A percentile compares a stretch with the other conserved stretches of the same genome.
Evolutionary conservation across 1,140 invertebrate species (phyloP).

Genomic region (Laupala kohalensis): DNA sequence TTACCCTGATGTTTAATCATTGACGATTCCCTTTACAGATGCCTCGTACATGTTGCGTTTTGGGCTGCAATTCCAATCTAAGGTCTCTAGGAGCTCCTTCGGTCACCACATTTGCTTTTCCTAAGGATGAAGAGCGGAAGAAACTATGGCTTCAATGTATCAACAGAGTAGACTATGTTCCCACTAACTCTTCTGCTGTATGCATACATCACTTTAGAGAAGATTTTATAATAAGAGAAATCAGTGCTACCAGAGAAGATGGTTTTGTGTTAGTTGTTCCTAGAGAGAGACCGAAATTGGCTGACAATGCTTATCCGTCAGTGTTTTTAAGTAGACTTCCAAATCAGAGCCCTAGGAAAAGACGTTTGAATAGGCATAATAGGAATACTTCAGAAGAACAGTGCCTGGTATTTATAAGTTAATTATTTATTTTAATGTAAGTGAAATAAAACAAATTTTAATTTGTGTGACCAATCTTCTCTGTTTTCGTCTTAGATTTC

Average conservation of each 20-base stretch:
- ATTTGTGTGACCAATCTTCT: too few species aligned
- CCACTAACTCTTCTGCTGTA: background rate
- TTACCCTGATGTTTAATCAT: too few species aligned
- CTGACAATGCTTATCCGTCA: background rate
- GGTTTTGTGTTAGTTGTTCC: background rate
- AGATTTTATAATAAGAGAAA: background rate
- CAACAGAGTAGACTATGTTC: background rate
- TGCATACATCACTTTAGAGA: background rate
- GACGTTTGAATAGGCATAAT: too few species aligned
- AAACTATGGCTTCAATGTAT: background rate
- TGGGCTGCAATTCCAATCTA: background rate
- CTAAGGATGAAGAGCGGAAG: background rate
- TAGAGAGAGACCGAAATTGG: background rate
- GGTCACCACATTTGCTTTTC: background rate
- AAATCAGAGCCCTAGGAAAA: too few species aligned
- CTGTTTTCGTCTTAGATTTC: too few species aligned
- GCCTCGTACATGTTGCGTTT: background rate
- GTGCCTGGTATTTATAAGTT: too few species aligned
- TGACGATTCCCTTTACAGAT: too few species aligned
- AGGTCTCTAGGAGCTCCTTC: background rate
- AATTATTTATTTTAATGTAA: too few species aligned
- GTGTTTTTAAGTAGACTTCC: too few species aligned
- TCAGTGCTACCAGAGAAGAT: background rate
- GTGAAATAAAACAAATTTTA: too few species aligned
- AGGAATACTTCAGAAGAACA: too few species aligned